Conservation (phyloP, 2,888 invertebrate species). For the Ormyrus pomaceus region DNA sequence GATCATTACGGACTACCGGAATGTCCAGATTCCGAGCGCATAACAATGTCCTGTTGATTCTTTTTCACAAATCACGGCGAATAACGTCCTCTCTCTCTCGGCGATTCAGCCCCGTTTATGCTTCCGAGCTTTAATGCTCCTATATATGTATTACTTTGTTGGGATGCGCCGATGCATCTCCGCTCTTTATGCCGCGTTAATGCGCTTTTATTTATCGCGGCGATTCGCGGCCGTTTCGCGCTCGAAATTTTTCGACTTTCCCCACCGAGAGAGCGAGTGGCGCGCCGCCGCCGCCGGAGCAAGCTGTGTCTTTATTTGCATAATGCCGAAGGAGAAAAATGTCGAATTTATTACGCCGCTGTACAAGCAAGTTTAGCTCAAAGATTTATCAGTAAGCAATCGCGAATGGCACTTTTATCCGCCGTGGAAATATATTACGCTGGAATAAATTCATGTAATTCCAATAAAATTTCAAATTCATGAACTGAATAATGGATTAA, state of each 20-base stretch:
- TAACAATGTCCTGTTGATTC: constrained; percentile 46
- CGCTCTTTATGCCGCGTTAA: too few species aligned
- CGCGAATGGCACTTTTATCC: constrained; percentile 37
- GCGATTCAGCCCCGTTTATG: too few species aligned
- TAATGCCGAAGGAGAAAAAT: constrained; percentile 32
- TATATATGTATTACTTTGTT: background rate
- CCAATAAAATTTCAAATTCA: constrained; percentile 56
- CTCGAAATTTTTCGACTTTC: constrained; percentile 5
- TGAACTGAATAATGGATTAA: constrained; percentile 55
- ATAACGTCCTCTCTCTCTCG: constrained; percentile 2
- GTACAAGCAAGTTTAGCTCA: constrained; percentile 11
- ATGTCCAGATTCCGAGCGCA: constrained; percentile 40
- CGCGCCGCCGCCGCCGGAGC: too few species aligned
- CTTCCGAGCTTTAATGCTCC: too few species aligned
- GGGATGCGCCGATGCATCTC: too few species aligned
- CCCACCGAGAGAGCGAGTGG: too few species aligned
- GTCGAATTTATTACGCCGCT: constrained; percentile 20
- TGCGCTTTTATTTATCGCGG: too few species aligned
- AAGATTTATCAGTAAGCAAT: constrained; percentile 48
- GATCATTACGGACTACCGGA: constrained; percentile 62
- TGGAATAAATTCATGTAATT: constrained; percentile 54
- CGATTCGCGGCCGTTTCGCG: background rate
- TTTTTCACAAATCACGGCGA: constrained; percentile 33
- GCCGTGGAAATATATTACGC: constrained; percentile 41
- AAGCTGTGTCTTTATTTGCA: constrained; percentile 7